A percentile compares a stretch with the other conserved stretches of the same genome.
Conservation (phyloP, 2,797 vertebrate genomes). For the Liasis olivaceus region DNA sequence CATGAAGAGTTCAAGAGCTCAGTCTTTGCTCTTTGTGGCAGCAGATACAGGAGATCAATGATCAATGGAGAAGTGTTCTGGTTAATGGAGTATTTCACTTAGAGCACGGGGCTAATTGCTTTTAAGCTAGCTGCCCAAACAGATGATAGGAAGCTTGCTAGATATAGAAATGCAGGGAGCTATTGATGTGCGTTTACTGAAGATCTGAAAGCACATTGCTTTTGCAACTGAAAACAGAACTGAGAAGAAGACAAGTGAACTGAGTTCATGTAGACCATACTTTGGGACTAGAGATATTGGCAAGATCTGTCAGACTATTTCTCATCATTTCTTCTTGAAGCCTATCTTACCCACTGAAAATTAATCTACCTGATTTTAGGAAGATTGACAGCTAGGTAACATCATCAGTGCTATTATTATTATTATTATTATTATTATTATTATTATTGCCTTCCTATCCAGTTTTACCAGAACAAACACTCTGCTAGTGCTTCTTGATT, state of each 20-base stretch:
- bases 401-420: neutral
- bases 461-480: neutral
- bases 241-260: neutral
- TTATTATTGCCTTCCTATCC: neutral
- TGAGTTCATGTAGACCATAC: neutral
- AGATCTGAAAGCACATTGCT: neutral
- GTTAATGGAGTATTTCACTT: neutral
- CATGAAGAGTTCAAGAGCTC: neutral
- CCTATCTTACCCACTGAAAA: neutral
- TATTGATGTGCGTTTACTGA: neutral
- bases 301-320: neutral
- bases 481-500: neutral
- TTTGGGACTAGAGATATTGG: neutral
- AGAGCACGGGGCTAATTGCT: neutral
- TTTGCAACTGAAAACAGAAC: neutral
- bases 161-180: neutral
- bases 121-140: neutral
- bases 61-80: neutral
- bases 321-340: neutral
- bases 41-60: neutral
- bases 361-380: neutral
- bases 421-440: no score
- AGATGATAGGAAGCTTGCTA: neutral
- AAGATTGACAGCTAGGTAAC: neutral
- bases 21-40: neutral